Percentiles rank a stretch among this genome's conserved stretches.
Conservation (phyloP, 2,888 invertebrate genomes). For the Epistrophella euchroma region DNA sequence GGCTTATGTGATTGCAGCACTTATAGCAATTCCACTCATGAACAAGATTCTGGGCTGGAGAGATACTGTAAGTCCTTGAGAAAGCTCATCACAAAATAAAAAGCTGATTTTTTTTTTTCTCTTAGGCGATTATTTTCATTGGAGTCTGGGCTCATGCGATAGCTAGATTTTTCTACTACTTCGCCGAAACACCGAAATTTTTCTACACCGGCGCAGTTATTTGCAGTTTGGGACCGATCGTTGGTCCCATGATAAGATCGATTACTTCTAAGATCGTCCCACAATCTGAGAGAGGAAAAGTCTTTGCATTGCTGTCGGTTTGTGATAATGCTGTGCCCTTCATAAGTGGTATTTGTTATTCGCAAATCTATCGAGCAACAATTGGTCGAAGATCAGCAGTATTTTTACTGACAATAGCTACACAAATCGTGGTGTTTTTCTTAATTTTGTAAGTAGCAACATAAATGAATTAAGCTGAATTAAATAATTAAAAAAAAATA, state of each 20-base stretch:
- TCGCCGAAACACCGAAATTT: slow-evolving; percentile 85
- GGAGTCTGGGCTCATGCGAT: slow-evolving; percentile 89
- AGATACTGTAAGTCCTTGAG: slow-evolving; percentile 86
- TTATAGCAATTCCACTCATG: slow-evolving; percentile 89
- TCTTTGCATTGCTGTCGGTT: slow-evolving; percentile 90
- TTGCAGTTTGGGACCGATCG: slow-evolving; percentile 91
- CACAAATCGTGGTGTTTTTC: slow-evolving; percentile 88
- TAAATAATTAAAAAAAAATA: neutral
- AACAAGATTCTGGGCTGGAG: slow-evolving; percentile 87
- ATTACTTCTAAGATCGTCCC: slow-evolving; percentile 92
- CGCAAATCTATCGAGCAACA: slow-evolving; percentile 89
- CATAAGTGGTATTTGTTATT: slow-evolving; percentile 89
- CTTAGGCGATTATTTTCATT: slow-evolving; percentile 88
- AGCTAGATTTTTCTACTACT: slow-evolving; percentile 88
- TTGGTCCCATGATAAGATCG: slow-evolving; percentile 91
- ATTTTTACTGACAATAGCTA: slow-evolving; percentile 89
- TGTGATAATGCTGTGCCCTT: slow-evolving; percentile 92
- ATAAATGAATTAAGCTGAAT: neutral
- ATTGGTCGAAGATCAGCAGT: slow-evolving; percentile 86
- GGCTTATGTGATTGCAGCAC: slow-evolving; percentile 89
- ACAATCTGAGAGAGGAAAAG: slow-evolving; percentile 90
- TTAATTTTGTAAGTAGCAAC: slow-evolving; percentile 87
- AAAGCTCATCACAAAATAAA: neutral
- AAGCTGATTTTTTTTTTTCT: slow-evolving; percentile 20
- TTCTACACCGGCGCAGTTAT: slow-evolving; percentile 90